These are phyloP conservation scores for Orchesella flavescens DNA, from an alignment of 2,888 invertebrate species.

Conservation along the genomic window DNA sequence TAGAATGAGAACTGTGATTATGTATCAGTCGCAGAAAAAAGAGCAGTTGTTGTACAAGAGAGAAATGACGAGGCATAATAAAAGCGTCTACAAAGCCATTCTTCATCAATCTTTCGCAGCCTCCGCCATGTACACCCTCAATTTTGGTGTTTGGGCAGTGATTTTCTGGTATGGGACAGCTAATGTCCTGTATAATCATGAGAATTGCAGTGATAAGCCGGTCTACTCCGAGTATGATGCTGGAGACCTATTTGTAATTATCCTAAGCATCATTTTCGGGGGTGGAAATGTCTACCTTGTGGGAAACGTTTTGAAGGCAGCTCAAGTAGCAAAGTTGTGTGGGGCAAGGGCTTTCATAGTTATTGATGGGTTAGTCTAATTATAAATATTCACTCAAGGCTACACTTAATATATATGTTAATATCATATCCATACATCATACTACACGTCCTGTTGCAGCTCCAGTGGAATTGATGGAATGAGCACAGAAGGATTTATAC, in stretches of 20 bases:
- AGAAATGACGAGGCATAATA: slow-evolving; percentile 23
- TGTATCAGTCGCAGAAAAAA: slow-evolving; percentile 54
- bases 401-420: not conserved
- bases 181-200: not conserved
- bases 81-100: slow-evolving; percentile 29
- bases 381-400: not conserved
- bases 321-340: slow-evolving; percentile 27
- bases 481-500: slow-evolving; percentile 23
- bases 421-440: too few relatives aligned
- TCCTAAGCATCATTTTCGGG: slow-evolving; percentile 46
- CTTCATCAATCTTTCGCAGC: slow-evolving; percentile 15
- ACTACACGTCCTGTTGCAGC: slow-evolving; percentile 3
- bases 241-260: slow-evolving; percentile 50
- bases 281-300: slow-evolving; percentile 37
- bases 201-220: slow-evolving; percentile 17
- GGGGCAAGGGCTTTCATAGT: slow-evolving; percentile 26
- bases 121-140: slow-evolving; percentile 43
- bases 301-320: not conserved
- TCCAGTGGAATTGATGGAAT: slow-evolving; percentile 43
- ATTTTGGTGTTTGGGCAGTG: slow-evolving; percentile 41
- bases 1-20: slow-evolving; percentile 58
- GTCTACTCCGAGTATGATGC: slow-evolving; percentile 34
- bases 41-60: slow-evolving; percentile 41
- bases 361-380: slow-evolving; percentile 34
- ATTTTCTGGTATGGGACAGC: slow-evolving; percentile 58